Evolutionary conservation across 2,888 invertebrate genomes (phyloP).

Genomic region (Sialis lutaria): DNA sequence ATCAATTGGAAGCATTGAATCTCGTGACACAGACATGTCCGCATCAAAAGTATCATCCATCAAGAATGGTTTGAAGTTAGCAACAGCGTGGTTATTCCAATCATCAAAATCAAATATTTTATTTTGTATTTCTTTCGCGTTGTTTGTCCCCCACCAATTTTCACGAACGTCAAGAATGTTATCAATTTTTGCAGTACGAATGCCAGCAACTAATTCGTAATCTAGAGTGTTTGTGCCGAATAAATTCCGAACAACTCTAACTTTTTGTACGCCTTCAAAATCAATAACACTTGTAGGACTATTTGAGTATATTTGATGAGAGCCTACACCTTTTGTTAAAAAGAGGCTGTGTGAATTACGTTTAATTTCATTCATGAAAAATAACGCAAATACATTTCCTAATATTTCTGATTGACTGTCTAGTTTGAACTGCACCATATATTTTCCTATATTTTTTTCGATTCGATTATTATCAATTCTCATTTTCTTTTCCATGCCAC

Average conservation of each 20-base stretch:
- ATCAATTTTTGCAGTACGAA: slow-evolving; percentile 70
- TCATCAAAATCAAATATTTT: slow-evolving; percentile 96
- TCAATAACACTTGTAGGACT: slow-evolving; percentile 66
- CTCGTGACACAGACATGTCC: slow-evolving; percentile 54
- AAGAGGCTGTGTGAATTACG: slow-evolving; percentile 37
- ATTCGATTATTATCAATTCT: slow-evolving; percentile 66
- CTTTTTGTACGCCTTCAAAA: slow-evolving; percentile 87
- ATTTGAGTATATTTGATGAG: slow-evolving; percentile 19
- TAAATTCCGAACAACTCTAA: slow-evolving; percentile 75
- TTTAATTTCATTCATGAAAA: slow-evolving; percentile 60
- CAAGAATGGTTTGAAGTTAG: slow-evolving; percentile 76
- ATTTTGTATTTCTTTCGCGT: slow-evolving; percentile 54
- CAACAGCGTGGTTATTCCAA: slow-evolving; percentile 96
- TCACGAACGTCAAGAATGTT: slow-evolving; percentile 75
- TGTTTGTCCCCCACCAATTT: slow-evolving; percentile 91
- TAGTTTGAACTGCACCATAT: slow-evolving; percentile 72
- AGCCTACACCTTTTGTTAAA: slow-evolving; percentile 19
- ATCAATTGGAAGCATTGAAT: slow-evolving; percentile 35
- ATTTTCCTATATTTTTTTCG: slow-evolving; percentile 60
- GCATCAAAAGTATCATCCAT: slow-evolving; percentile 59
- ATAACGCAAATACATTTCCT: slow-evolving; percentile 64
- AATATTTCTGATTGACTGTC: slow-evolving; percentile 88
- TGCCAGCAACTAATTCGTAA: slow-evolving; percentile 86
- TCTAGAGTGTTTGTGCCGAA: slow-evolving; percentile 68
- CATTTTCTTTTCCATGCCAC: slow-evolving; percentile 95